A percentile compares a stretch with the other conserved stretches of the same genome.
phyloP scores from a whole-genome alignment of 2,888 invertebrate genomes.

The Opisthograptis luteolata region DNA sequence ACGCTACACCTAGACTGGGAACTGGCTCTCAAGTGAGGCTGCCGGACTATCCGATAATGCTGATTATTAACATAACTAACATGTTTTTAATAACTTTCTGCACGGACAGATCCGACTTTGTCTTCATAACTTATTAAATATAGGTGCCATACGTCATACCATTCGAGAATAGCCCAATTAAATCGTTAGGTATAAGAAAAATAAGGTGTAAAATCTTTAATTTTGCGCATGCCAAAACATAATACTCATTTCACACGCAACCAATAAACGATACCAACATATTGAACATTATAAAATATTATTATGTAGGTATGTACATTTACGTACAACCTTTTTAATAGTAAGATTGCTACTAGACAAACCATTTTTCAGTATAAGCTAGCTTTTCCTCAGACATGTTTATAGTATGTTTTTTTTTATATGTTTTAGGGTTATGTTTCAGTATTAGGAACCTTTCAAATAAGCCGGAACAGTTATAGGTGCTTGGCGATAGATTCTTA shows the following conservation, averaged over 20 bases:
- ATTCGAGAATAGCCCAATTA: slow-evolving; percentile 49
- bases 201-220: slow-evolving; percentile 68
- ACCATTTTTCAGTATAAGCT: background rate
- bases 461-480: too few species aligned
- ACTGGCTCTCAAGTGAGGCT: too few species aligned
- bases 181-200: slow-evolving; percentile 49
- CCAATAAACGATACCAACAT: slow-evolving; percentile 40
- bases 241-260: slow-evolving; percentile 59
- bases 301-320: background rate
- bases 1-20: too few species aligned
- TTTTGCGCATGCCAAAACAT: slow-evolving; percentile 64
- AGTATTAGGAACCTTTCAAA: too few species aligned
- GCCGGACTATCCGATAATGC: too few species aligned
- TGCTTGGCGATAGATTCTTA: too few species aligned
- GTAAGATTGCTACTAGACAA: background rate
- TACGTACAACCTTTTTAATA: background rate
- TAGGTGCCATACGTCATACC: slow-evolving; percentile 34
- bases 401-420: too few species aligned
- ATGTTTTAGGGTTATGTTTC: too few species aligned
- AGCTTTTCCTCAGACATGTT: background rate
- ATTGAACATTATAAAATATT: slow-evolving; percentile 4
- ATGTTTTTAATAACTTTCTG: too few species aligned
- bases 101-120: too few species aligned
- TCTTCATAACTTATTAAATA: slow-evolving; percentile 38
- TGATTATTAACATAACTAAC: too few species aligned